A percentile compares a stretch with the other conserved stretches of the same genome.
phyloP scores from a whole-genome alignment of 2,113 vertebrate species.

The Aegithalos caudatus region DNA sequence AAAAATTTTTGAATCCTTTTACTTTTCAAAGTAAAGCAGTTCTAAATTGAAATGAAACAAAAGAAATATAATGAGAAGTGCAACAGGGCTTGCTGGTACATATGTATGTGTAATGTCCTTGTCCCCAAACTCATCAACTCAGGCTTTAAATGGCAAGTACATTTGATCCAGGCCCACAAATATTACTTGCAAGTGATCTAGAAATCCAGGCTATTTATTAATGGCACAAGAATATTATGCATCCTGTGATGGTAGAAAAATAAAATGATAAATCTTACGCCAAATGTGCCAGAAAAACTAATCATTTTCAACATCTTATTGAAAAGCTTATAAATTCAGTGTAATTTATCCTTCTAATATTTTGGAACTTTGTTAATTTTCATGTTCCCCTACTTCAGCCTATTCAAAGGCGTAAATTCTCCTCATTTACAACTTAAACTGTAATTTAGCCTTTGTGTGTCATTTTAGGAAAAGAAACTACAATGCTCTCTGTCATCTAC shows the following conservation, averaged over 20 bases:
- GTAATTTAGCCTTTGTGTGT: background rate
- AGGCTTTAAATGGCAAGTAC: background rate
- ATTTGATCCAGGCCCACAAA: background rate
- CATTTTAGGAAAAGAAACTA: background rate
- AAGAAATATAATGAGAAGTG: background rate
- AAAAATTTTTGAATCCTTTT: background rate
- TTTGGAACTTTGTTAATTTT: background rate
- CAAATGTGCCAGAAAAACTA: background rate
- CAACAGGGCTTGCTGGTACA: background rate
- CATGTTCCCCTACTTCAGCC: background rate
- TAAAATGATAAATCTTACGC: background rate
- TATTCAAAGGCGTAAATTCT: background rate
- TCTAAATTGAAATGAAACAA: background rate
- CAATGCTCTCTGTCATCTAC: background rate
- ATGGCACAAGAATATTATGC: background rate
- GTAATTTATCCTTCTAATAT: background rate
- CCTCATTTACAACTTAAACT: background rate
- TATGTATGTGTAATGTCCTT: background rate
- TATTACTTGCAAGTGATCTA: background rate
- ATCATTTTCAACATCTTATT: background rate
- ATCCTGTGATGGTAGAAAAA: background rate
- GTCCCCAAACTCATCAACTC: background rate
- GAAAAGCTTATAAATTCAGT: background rate
- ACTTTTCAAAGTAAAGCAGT: background rate
- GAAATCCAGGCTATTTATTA: background rate